These are phyloP conservation scores for human DNA, from an alignment of 2,113 vertebrate genomes.

Conservation along the genomic window DNA sequence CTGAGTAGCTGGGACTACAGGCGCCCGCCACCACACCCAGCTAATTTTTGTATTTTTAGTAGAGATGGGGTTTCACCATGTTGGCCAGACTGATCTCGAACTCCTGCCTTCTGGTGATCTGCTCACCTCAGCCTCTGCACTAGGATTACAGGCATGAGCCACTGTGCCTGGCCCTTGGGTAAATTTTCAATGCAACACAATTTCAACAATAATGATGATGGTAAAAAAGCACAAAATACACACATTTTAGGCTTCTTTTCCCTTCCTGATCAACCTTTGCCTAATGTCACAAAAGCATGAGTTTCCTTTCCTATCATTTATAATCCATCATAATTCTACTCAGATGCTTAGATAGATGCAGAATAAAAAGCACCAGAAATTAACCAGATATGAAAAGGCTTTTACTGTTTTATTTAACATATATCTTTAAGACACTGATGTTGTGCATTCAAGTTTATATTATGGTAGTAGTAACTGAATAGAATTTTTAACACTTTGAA, in stretches of 20 bases:
- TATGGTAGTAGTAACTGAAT: not conserved
- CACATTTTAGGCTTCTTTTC: not conserved
- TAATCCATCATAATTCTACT: not conserved
- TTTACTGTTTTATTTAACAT: not conserved
- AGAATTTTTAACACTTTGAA: constrained; percentile 23
- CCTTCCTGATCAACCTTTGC: not conserved
- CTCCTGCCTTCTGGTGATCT: too few relatives aligned
- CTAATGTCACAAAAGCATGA: not conserved
- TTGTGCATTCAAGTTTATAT: not conserved
- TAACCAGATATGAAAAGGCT: not conserved
- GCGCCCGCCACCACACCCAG: too few relatives aligned
- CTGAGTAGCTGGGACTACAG: too few relatives aligned
- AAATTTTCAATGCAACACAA: not conserved
- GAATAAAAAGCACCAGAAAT: constrained; percentile 18
- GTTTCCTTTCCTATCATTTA: not conserved
- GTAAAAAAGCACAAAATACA: not conserved
- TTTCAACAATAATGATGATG: not conserved
- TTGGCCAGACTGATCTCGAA: too few relatives aligned
- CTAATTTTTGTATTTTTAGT: too few relatives aligned
- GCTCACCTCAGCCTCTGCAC: too few relatives aligned
- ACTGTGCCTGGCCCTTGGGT: not conserved
- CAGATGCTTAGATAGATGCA: not conserved
- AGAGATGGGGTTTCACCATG: too few relatives aligned
- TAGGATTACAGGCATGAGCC: too few relatives aligned
- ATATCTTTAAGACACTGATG: not conserved